phyloP scores from a whole-genome alignment of 2,113 vertebrate genomes.

The Stomatorhinus ivindoensis region DNA sequence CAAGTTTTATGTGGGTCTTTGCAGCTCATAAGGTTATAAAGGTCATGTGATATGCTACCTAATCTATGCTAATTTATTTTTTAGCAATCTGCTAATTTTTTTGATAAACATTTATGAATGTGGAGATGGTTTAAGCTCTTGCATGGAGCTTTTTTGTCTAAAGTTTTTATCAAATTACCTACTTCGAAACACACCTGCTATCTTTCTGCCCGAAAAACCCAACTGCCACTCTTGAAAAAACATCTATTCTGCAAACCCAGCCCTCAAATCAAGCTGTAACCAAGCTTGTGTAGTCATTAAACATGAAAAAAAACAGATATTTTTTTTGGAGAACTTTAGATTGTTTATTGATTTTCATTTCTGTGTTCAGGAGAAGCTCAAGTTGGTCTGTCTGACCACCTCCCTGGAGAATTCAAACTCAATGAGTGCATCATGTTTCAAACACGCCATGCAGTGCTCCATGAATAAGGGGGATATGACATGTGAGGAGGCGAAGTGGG shows the following conservation, averaged over 20 bases:
- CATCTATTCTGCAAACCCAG: conserved; percentile 68
- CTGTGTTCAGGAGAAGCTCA: conserved; percentile 86
- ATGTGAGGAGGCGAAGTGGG: conserved; percentile 32
- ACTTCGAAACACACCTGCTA: not conserved
- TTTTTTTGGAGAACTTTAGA: conserved; percentile 97
- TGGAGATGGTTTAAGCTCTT: not conserved
- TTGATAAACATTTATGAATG: not conserved
- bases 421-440: conserved; percentile 62
- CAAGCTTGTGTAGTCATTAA: conserved; percentile 98
- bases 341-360: conserved; percentile 99
- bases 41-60: not conserved
- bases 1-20: not conserved
- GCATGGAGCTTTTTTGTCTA: not conserved
- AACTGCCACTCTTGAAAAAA: conserved; percentile 27
- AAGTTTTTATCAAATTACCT: not conserved
- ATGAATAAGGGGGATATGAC: conserved; percentile 46
- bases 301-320: conserved; percentile 69
- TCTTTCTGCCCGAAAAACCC: conserved; percentile 47
- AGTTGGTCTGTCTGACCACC: conserved; percentile 82
- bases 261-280: conserved; percentile 78
- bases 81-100: not conserved
- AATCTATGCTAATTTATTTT: not conserved
- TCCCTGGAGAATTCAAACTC: conserved; percentile 64
- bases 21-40: not conserved
- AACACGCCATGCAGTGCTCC: conserved; percentile 35